Base-by-base conservation (phyloP, 2,113 vertebrate genomes). In the Cephalopholis sonnerati region DNA sequence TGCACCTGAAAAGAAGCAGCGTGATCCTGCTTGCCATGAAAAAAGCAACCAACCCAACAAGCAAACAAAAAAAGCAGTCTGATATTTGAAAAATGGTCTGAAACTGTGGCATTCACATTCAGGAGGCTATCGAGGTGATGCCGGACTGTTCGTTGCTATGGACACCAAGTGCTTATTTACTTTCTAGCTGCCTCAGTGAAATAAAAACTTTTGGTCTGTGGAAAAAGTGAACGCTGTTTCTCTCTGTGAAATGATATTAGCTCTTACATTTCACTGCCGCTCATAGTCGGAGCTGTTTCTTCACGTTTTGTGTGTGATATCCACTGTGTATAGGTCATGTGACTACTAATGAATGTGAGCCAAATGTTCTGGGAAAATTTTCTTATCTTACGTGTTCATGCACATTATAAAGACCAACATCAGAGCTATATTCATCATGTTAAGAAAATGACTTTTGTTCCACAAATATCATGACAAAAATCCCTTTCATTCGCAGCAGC, bases 21-120 rank as follows among this genome's bases (percentile, higher is more conserved):
- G 4, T 48, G 36, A 24, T 24, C 36, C 20, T 44, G 7, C n/a
- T 54, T 15, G 41, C 25, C 39, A 48, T 32, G 55, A 13, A 80
- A 81, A 58, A 80, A 75, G 44, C 17, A 64, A 58, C 41, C 55
- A 29, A 51, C 7, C 10, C 5, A 25, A 24, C 3, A 72, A 81
- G 46, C 48, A 79, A 74, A 68, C 46, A 64, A 54, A 25, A 22
- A 24, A 41, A 46, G 36, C 29, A 29, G 27, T 9, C 32, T 51
- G 25, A 51, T 24, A 11, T 75, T 81, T 41, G 20, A 61, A 54
- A n/a, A 27, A 62, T 24, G 0, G 12, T 48, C 48, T 61, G 51
- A 54, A 79, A 55, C 65, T 22, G 44, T 58, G 57, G 22, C 59
- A 77, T 79, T 71, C 77, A 62, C 46, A 55, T 48, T 64, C 36